Percentiles rank a stretch among this genome's conserved stretches.
These are phyloP conservation scores for Campoplex nolae DNA, from an alignment of 2,888 invertebrate genomes.

Conservation along the genomic window DNA sequence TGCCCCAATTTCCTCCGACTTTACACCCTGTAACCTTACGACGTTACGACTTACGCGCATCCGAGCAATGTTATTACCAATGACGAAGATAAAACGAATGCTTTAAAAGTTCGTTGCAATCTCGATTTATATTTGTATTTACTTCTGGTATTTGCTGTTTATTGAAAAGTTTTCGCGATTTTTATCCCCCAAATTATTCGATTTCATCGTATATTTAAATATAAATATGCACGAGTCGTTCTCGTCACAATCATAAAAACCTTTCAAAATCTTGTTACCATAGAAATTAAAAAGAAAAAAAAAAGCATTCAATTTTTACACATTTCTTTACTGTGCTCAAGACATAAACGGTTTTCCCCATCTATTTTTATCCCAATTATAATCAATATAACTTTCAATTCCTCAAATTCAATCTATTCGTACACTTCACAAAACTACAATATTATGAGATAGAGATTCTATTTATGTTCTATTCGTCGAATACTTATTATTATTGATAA, in stretches of 20 bases:
- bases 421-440: background rate
- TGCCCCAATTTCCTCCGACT: conserved; percentile 74
- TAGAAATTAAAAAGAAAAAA: background rate
- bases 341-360: background rate
- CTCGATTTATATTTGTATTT: background rate
- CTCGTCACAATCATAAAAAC: background rate
- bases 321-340: background rate
- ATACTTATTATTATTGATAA: background rate
- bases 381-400: background rate
- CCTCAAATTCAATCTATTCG: background rate
- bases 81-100: background rate
- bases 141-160: background rate
- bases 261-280: background rate
- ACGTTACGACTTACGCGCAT: conserved; percentile 39
- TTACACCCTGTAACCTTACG: conserved; percentile 42
- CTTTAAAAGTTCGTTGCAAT: background rate
- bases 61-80: conserved; percentile 10
- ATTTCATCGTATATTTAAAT: background rate
- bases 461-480: background rate
- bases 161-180: background rate
- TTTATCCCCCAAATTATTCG: background rate
- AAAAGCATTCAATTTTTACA: too few relatives aligned
- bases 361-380: background rate
- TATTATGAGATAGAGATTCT: background rate
- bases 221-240: background rate